Base-by-base conservation (phyloP, 2,888 invertebrate species). In the Empis livida region DNA sequence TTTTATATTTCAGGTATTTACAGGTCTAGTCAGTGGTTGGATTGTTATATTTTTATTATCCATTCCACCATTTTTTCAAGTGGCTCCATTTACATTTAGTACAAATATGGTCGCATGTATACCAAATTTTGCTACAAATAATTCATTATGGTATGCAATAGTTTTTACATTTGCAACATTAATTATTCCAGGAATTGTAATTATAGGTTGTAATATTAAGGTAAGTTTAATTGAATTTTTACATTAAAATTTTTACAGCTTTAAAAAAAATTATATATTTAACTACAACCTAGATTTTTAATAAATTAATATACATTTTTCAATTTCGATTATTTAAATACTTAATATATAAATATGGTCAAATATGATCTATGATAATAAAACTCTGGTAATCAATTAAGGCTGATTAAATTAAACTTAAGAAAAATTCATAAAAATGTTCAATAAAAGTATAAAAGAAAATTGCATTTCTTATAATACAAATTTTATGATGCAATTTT, bases 161-260 rank as follows among this genome's bases (percentile, higher is more conserved):
- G 55, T 78, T 15, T 84, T 83, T 63, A 77, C 79, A 2, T 62
- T 77, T 5, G 61, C 83, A 47, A 83, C 84, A 0, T 67, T 85
- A 23, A 64, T 82, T 1, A 63, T 84, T 44, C 84, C 85, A 2
- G 77, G 80, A 5, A 72, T 78, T 10, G 73, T 85, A 44, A 78
- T 85, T 37, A 74, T 84, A 16, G 72, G 79, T 52, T 85, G 84
- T 68, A 85, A 84, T 60, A 68, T 84, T 40, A 83, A 84, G 59
- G 77, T 78, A 59, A 59, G 56, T 51, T 32, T n/a, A 39, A 30
- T 8, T 27, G 9, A 27, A 27, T 27, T 27, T 27, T 27, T 27
- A 6, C 23, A 27, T 27, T 27, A 27, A 20, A 5, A 20, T 20
- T n/a, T n/a, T n/a, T n/a, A n/a, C n/a, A n/a, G n/a, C n/a, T n/a